A percentile compares a stretch with the other conserved stretches of the same genome.
These are phyloP conservation scores for Terrapene triunguis DNA, from an alignment of 2,113 vertebrate genomes.

Conservation along the genomic window DNA sequence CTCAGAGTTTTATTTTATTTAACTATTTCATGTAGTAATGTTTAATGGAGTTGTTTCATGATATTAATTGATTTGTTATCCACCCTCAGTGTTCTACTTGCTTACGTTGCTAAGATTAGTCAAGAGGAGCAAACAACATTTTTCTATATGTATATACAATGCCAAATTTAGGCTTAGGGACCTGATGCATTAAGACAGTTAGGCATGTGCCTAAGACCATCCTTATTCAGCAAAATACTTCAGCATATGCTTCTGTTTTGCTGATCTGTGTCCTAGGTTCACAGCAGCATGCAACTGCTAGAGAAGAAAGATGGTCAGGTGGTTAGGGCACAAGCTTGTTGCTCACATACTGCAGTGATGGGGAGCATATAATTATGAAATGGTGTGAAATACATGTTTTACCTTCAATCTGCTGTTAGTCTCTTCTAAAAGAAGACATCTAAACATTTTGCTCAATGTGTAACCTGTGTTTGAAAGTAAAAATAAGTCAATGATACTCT, in stretches of 20 bases:
- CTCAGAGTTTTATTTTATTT: background rate
- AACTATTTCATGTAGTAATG: background rate
- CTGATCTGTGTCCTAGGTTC: background rate
- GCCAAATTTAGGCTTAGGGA: background rate
- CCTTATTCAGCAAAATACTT: background rate
- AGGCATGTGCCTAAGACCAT: background rate
- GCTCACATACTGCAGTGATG: background rate
- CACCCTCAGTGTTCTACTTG: background rate
- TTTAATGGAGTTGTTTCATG: background rate
- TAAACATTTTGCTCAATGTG: constrained; percentile 10
- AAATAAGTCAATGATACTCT: constrained; percentile 16
- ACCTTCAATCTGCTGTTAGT: background rate
- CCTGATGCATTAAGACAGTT: background rate
- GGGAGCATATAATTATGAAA: background rate
- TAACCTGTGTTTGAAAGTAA: constrained; percentile 7
- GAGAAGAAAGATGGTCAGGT: background rate
- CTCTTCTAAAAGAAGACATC: background rate
- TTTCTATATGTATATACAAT: background rate
- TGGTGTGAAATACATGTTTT: background rate
- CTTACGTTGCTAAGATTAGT: background rate
- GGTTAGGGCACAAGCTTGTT: background rate
- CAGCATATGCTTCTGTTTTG: background rate
- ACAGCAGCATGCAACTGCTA: background rate
- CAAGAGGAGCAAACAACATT: background rate
- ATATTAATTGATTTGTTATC: background rate